phyloP scores from a whole-genome alignment of 2,797 vertebrate genomes.

The Monodelphis domestica region DNA sequence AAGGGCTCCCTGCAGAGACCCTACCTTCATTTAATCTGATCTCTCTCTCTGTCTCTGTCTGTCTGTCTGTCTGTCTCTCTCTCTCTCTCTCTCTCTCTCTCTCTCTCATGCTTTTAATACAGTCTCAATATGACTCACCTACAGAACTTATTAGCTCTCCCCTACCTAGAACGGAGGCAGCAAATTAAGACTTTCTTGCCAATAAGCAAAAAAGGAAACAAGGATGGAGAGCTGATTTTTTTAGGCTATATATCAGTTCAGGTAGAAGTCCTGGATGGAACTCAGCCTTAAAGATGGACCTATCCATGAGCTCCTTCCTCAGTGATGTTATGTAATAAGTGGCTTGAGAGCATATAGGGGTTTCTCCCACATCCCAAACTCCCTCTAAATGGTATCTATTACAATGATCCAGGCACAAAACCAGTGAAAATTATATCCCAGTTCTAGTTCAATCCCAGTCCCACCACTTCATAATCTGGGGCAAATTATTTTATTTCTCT shows the following conservation, averaged over 20 bases:
- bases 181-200: neutral
- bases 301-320: neutral
- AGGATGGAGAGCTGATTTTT: neutral
- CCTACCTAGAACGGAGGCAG: neutral
- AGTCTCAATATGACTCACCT: neutral
- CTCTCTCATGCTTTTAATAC: neutral
- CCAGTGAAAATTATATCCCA: neutral
- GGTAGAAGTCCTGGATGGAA: neutral
- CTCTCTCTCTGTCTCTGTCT: neutral
- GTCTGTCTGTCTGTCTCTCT: too few relatives aligned
- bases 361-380: neutral
- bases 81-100: too few relatives aligned
- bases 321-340: neutral
- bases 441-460: too few relatives aligned
- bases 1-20: slow-evolving; percentile 1
- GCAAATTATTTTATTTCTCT: neutral
- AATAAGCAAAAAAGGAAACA: slow-evolving; percentile 28
- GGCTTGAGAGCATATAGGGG: neutral
- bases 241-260: neutral
- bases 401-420: neutral
- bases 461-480: neutral
- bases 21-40: too few relatives aligned
- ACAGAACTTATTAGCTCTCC: neutral
- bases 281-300: neutral
- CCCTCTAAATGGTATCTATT: neutral